Base-by-base conservation (phyloP, 2,888 invertebrate genomes). In the Diaprepes abbreviatus region DNA sequence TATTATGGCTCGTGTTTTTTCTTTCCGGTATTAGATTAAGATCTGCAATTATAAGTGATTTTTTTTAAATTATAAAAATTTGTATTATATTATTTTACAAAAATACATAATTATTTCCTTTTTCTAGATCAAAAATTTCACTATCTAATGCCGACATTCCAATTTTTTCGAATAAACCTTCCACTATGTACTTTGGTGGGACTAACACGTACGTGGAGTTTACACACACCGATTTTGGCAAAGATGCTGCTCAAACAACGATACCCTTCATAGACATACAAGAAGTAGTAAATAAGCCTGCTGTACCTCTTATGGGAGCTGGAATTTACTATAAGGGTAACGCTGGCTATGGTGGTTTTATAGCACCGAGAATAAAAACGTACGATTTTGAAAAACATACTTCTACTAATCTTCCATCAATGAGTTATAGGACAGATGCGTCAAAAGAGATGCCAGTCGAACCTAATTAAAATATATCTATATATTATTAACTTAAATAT, bases 241-340 rank as follows among this genome's bases (percentile, higher is more conserved):
- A 88, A 14, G 94, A 94, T 83, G 93, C 89, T 0, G 92, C 91
- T 0, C 94, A 94, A 85, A 91, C 89, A 73, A 93, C 93, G 0
- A 89, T 94, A 66, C 94, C 95, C 0, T 95, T 92, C 81, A 81
- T 94, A 10, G 94, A 94, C 80, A 87, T 89, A 73, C 94, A 94
- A 80, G 88, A 90, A 1, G 89, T 93, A 0, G 83, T 86, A 58
- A 89, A 92, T 0, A 82, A 83, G 1, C 90, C 92, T 0, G 88
- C 91, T 0, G 87, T 90, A 2, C 88, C 93, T 16, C 81, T 92
- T 0, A 87, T 90, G 48, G 94, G 94, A 0, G 89, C 92, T 0
- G 94, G 94, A 0, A 83, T 95, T 54, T 90, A 89, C 78, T 92
- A 93, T 83, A 93, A 93, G 79, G 92, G 92, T 1, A 84, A 85